phyloP scores from a whole-genome alignment of 2,797 vertebrate species.

The Hippopotamyrus pictus region DNA sequence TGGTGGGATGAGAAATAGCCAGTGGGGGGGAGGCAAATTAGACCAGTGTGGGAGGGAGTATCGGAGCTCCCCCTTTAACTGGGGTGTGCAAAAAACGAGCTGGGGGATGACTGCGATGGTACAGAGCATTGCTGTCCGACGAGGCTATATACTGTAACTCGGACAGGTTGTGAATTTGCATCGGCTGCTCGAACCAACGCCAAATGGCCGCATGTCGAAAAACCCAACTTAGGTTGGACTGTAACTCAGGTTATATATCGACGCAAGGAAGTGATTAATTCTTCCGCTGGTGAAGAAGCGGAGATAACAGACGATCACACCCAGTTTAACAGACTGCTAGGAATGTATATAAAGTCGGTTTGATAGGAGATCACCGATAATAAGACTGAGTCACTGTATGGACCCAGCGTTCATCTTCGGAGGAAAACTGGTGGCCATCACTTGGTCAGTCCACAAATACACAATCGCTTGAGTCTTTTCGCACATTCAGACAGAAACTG shows the following conservation, averaged over 20 bases:
- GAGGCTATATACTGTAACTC: slow-evolving; percentile 33
- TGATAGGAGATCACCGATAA: background rate
- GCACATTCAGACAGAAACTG: background rate
- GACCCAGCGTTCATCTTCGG: background rate
- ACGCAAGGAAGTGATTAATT: background rate
- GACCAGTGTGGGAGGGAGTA: slow-evolving; percentile 36
- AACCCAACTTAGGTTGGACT: background rate
- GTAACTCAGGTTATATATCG: background rate
- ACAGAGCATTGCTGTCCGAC: slow-evolving; percentile 60
- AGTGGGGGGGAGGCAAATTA: background rate
- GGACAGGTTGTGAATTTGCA: slow-evolving; percentile 33
- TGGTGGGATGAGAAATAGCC: background rate
- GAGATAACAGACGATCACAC: background rate
- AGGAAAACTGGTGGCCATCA: background rate
- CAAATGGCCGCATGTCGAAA: slow-evolving; percentile 25
- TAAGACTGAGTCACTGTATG: background rate
- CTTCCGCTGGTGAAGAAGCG: background rate
- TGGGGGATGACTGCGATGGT: slow-evolving; percentile 56
- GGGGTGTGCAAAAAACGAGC: slow-evolving; percentile 57
- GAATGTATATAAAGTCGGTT: background rate
- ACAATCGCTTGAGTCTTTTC: background rate
- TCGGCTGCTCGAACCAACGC: slow-evolving; percentile 53
- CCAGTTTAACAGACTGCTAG: background rate
- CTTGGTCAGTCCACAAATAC: background rate
- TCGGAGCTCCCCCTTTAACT: slow-evolving; percentile 28